phyloP scores from a whole-genome alignment of 1,140 invertebrate species.

The Leptinotarsa lineolata region DNA sequence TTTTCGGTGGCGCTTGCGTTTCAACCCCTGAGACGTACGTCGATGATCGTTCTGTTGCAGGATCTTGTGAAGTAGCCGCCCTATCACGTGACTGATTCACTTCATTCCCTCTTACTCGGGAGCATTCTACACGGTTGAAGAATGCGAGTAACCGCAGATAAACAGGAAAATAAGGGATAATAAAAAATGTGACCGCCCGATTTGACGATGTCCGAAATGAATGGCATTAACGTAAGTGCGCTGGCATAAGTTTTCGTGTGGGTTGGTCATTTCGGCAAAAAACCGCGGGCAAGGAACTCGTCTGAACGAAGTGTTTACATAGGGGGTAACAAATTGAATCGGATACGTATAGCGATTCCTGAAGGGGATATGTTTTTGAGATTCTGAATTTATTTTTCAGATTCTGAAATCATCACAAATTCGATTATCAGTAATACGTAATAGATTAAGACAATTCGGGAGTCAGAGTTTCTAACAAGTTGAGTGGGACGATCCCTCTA shows the following conservation, averaged over 20 bases:
- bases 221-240: not conserved
- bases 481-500: no score
- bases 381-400: not conserved
- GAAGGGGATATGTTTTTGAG: not conserved
- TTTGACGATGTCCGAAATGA: constrained; percentile 4
- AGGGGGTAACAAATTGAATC: not conserved
- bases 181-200: constrained; percentile 9
- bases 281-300: not conserved
- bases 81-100: constrained; percentile 35
- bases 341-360: not conserved
- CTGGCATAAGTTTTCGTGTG: not conserved
- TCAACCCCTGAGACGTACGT: constrained; percentile 23
- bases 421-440: no score
- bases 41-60: constrained; percentile 10
- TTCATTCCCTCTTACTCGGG: constrained; percentile 2
- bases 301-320: not conserved
- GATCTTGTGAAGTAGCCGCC: constrained; percentile 34
- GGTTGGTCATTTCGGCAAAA: not conserved
- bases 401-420: no score
- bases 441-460: no score
- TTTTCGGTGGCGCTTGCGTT: constrained; percentile 27
- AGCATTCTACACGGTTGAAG: constrained; percentile 34
- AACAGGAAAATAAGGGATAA: constrained; percentile 33
- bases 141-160: constrained; percentile 39
- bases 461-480: no score